Base-by-base conservation (phyloP, 2,888 invertebrate species). In the Diplazon laetatorius region DNA sequence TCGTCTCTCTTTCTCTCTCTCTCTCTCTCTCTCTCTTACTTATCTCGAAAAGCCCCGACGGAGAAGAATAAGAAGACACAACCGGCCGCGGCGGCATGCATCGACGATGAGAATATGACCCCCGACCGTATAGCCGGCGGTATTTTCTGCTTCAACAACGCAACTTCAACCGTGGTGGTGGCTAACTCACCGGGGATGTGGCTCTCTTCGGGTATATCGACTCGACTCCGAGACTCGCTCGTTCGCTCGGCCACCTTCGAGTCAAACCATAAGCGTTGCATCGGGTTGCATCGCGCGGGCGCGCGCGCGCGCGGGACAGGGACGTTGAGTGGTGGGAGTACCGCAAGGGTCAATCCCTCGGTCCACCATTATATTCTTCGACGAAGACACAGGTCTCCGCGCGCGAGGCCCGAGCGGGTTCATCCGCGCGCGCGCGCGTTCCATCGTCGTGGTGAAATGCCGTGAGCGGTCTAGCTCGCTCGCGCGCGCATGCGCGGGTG, bases 321-420 rank as follows among this genome's bases (percentile, higher is more conserved):
- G 78, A 76, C 73, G 66, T 71, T 69, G 77, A 80, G 72, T 65
- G 87, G 89, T 89, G 89, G 89, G 89, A 89, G 89, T 89, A 90
- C 88, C 89, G 89, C 89, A 89, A 90, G 90, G 90, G 89, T 89
- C 89, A 89, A 89, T 89, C 88, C n/a, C 88, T 85, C 87, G 87
- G 85, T 85, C 87, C 88, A 85, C 84, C 88, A 87, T 89, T 89
- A 87, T 87, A 87, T 87, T 87, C 83, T 82, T 80, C 78, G 79
- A 77, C 79, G 78, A 78, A 81, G 78, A 78, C 82, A 81, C 71
- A 76, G 71, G 78, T 79, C 78, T 76, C 68, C 57, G 65, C 65
- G 44, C 65, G 46, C 42, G 52, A 8, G 70, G 65, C 73, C 80
- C 78, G 48, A 42, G 71, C 82, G 79, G 83, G 52, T 52, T 66